phyloP scores from a whole-genome alignment of 1,140 invertebrate species.

The Drosophila lini region DNA sequence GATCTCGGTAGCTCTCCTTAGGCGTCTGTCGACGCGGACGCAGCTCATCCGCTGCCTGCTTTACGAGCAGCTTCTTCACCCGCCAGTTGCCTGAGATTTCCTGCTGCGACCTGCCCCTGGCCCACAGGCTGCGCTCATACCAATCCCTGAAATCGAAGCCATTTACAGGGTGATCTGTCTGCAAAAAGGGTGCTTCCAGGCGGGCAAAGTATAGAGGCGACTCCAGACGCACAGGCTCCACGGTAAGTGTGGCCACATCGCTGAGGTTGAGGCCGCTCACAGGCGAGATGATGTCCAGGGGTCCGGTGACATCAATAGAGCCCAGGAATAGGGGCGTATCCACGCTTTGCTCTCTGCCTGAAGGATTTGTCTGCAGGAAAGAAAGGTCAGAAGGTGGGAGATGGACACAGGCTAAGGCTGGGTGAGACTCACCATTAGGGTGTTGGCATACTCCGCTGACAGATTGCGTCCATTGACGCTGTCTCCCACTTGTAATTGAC shows the following conservation, averaged over 20 bases:
- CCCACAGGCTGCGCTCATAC: conserved; percentile 61
- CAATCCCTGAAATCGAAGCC: conserved; percentile 68
- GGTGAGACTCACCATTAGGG: conserved; percentile 64
- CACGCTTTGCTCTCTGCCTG: conserved; percentile 41
- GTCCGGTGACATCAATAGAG: conserved; percentile 35
- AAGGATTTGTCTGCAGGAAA: conserved; percentile 39
- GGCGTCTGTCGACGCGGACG: conserved; percentile 45
- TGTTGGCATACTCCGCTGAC: conserved; percentile 64
- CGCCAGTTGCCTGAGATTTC: conserved; percentile 73
- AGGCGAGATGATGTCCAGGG: conserved; percentile 25
- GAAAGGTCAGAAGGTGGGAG: too few species aligned
- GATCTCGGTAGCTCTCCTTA: conserved; percentile 22
- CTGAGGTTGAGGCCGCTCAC: conserved; percentile 64
- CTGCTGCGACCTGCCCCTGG: conserved; percentile 36
- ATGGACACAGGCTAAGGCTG: rapidly evolving
- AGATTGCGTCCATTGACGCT: conserved; percentile 61
- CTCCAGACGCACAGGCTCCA: conserved; percentile 44
- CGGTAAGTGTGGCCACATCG: conserved; percentile 57
- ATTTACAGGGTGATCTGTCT: conserved; percentile 50
- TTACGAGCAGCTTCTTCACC: conserved; percentile 57
- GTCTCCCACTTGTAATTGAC: conserved; percentile 34
- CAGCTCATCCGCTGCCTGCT: conserved; percentile 18
- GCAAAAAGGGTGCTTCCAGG: conserved; percentile 50
- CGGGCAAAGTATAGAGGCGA: conserved; percentile 67
- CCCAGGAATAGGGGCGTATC: conserved; percentile 60